Evolutionary conservation across 2,113 vertebrate species (phyloP).

Genomic region (Cairina moschata): DNA sequence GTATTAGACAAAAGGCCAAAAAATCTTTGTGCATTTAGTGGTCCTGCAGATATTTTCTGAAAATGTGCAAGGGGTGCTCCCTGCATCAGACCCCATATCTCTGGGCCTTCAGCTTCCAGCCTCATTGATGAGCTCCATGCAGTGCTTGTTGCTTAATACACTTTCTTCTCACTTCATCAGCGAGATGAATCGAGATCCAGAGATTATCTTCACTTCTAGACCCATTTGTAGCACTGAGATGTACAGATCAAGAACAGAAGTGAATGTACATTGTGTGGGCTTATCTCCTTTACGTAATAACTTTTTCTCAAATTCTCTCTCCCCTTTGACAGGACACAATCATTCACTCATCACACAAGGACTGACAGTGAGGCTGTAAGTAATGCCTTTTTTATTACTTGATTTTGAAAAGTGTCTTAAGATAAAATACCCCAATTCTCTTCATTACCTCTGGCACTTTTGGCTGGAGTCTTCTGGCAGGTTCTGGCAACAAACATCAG

Average conservation of each 20-base stretch:
- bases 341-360: not conserved
- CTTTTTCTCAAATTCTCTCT: not conserved
- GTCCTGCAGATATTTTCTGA: not conserved
- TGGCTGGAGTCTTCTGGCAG: not conserved
- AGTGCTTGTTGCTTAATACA: not conserved
- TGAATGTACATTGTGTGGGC: not conserved
- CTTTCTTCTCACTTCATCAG: not conserved
- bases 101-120: not conserved
- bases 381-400: not conserved
- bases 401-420: not conserved
- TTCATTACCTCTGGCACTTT: not conserved
- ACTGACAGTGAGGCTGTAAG: not conserved
- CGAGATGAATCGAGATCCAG: not conserved
- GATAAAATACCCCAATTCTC: not conserved
- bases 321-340: not conserved
- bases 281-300: not conserved
- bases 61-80: not conserved
- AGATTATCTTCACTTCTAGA: constrained; percentile 30
- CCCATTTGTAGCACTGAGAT: not conserved
- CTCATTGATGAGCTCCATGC: not conserved
- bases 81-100: not conserved
- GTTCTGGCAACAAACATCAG: not conserved
- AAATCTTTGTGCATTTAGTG: not conserved
- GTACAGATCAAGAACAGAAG: not conserved
- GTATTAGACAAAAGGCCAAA: not conserved